phyloP scores from a whole-genome alignment of 2,797 vertebrate species.

The Artibeus lituratus region DNA sequence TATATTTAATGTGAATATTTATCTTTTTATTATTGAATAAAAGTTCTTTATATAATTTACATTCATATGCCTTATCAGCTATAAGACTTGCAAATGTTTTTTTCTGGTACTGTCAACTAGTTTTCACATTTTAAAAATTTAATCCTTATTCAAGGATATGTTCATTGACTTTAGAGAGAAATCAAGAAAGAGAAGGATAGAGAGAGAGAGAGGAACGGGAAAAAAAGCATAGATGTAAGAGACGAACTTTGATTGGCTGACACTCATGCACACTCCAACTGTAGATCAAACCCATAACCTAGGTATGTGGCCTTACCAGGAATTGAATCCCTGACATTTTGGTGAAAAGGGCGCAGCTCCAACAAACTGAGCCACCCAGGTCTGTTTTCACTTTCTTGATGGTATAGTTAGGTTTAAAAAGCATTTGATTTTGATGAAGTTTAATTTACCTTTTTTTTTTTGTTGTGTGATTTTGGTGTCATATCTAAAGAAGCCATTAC shows the following conservation, averaged over 20 bases:
- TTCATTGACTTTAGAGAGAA: no score
- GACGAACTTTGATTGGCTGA: no score
- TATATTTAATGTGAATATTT: neutral
- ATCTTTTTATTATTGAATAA: neutral
- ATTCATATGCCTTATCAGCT: neutral
- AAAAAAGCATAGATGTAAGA: no score
- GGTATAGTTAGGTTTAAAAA: neutral
- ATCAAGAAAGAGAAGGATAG: no score
- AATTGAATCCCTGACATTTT: neutral
- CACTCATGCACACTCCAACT: no score
- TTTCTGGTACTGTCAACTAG: neutral
- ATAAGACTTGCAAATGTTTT: neutral
- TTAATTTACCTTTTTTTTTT: no score
- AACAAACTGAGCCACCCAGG: neutral
- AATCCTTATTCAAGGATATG: no score
- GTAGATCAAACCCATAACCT: neutral
- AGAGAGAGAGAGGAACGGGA: no score
- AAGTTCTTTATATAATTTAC: neutral
- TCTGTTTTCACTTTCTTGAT: neutral
- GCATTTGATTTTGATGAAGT: neutral
- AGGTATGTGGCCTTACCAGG: neutral
- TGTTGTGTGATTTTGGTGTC: no score
- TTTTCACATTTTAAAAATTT: no score
- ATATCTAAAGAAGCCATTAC: neutral
- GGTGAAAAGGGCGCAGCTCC: neutral